These are phyloP conservation scores for Pachycephala philippinensis DNA, from an alignment of 2,113 vertebrate species.

Conservation along the genomic window DNA sequence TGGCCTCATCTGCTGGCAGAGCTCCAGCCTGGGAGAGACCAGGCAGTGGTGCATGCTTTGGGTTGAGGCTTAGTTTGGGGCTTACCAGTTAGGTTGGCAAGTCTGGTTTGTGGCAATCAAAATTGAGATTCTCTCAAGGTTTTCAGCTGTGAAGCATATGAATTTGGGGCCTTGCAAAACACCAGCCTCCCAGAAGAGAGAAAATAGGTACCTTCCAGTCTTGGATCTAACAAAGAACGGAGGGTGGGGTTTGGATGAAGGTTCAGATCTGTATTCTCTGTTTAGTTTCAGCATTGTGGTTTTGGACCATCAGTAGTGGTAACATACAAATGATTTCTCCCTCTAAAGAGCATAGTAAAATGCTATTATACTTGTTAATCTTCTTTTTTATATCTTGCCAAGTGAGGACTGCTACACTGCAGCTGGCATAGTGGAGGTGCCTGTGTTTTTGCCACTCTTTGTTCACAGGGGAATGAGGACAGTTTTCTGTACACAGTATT, in stretches of 20 bases:
- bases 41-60: neutral
- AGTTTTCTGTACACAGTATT: slow-evolving; percentile 3
- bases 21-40: neutral
- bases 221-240: slow-evolving; percentile 25
- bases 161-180: slow-evolving; percentile 17
- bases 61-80: slow-evolving; percentile 4
- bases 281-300: slow-evolving; percentile 55
- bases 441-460: slow-evolving; percentile 35
- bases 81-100: neutral
- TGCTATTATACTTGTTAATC: slow-evolving; percentile 56
- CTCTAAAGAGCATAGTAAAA: slow-evolving; percentile 36
- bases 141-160: slow-evolving; percentile 12
- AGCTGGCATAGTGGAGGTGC: neutral
- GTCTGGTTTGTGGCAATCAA: slow-evolving; percentile 18
- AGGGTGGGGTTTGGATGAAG: slow-evolving; percentile 54
- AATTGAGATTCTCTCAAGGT: neutral
- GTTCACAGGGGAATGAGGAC: neutral
- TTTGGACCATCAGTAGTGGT: slow-evolving; percentile 45
- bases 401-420: neutral
- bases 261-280: slow-evolving; percentile 19
- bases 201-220: slow-evolving; percentile 64
- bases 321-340: slow-evolving; percentile 47
- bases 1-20: neutral
- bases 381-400: slow-evolving; percentile 54
- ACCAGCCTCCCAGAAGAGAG: neutral